Conservation (phyloP, 2,113 vertebrate genomes). For the Pitta sordida region DNA sequence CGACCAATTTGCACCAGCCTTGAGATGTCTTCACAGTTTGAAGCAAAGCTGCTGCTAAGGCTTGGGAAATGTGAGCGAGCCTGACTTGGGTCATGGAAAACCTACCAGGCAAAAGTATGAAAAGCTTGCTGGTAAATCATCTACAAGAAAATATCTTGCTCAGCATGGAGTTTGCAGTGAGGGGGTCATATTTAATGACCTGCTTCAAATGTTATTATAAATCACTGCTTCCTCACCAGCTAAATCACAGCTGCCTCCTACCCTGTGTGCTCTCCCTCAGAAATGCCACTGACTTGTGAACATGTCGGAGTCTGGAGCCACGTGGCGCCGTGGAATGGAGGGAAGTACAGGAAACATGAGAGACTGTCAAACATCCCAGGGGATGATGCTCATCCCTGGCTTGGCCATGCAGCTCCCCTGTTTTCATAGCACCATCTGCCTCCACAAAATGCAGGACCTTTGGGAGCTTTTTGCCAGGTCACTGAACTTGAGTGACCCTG, state of each 20-base stretch:
- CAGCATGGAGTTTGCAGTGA: slow-evolving; percentile 3
- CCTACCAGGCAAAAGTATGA: background rate
- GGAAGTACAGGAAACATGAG: background rate
- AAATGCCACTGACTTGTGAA: background rate
- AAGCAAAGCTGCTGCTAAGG: background rate
- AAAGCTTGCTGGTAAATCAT: slow-evolving; percentile 43
- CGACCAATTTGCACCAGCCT: background rate
- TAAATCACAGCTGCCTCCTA: background rate
- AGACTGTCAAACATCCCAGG: accelerated
- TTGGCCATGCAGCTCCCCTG: accelerated
- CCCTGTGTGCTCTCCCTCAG: background rate
- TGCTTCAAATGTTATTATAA: slow-evolving; percentile 48
- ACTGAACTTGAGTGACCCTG: background rate
- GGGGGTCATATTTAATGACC: slow-evolving; percentile 33
- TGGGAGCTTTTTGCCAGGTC: background rate
- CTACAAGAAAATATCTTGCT: slow-evolving; percentile 50
- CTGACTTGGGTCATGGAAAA: slow-evolving; percentile 48
- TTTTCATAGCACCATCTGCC: accelerated
- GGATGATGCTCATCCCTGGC: background rate
- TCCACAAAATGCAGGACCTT: background rate
- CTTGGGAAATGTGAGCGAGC: background rate
- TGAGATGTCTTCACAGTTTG: background rate
- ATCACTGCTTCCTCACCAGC: slow-evolving; percentile 31
- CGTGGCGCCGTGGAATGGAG: background rate
- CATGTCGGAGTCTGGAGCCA: background rate